Evolutionary conservation across 2,797 vertebrate genomes (phyloP).

Genomic region (Limnodromus scolopaceus): DNA sequence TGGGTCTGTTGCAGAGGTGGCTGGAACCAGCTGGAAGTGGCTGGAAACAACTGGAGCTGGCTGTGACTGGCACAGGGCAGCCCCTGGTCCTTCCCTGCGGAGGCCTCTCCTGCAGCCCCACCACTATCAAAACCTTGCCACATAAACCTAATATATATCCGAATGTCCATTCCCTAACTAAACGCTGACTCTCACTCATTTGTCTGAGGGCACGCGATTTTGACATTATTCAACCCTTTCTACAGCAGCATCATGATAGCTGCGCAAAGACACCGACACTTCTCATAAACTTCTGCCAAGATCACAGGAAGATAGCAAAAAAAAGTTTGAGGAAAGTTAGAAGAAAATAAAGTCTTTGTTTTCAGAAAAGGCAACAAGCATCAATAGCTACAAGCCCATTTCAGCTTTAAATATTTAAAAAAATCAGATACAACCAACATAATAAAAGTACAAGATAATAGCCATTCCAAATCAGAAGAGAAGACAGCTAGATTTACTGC

Average conservation of each 20-base stretch:
- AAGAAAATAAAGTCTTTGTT: neutral
- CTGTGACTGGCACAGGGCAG: neutral
- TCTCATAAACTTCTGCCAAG: neutral
- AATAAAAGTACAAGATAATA: neutral
- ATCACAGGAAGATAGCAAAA: neutral
- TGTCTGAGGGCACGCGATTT: rapidly evolving
- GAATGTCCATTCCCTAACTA: neutral
- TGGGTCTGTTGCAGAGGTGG: neutral
- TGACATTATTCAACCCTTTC: neutral
- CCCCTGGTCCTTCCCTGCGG: neutral
- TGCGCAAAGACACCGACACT: neutral
- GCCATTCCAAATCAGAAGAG: neutral
- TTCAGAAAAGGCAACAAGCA: neutral
- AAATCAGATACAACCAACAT: neutral
- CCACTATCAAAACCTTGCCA: neutral
- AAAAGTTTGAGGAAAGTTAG: neutral
- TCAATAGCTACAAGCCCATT: neutral
- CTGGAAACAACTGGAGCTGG: neutral
- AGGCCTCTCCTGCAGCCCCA: neutral
- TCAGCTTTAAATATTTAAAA: neutral
- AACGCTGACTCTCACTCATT: neutral
- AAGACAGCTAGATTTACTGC: neutral
- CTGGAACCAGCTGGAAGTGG: neutral
- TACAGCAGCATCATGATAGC: neutral
- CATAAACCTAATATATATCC: neutral